A percentile compares a stretch with the other conserved stretches of the same genome.
Conservation (phyloP, 2,888 invertebrate genomes). For the Latrodectus elegans region DNA sequence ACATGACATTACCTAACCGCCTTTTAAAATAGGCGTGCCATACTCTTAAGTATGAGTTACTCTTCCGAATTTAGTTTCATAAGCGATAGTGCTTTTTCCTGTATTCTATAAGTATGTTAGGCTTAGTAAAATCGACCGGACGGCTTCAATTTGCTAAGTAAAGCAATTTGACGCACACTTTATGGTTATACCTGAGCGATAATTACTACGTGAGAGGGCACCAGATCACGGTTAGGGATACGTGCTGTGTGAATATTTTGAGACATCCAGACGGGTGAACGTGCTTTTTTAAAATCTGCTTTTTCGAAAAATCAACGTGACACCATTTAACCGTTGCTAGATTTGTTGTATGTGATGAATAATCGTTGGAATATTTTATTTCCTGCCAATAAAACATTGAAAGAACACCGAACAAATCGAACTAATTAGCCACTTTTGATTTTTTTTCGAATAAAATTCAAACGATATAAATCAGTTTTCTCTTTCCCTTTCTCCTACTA, state of each 20-base stretch:
- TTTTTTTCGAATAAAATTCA: no score
- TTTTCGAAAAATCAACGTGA: no score
- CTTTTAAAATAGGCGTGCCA: slow-evolving; percentile 37
- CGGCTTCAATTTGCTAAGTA: slow-evolving; percentile 67
- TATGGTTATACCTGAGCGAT: slow-evolving; percentile 31
- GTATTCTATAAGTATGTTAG: slow-evolving; percentile 22
- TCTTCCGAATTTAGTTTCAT: slow-evolving; percentile 38
- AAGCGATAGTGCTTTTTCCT: slow-evolving; percentile 62
- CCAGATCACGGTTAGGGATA: slow-evolving; percentile 37
- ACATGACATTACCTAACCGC: slow-evolving; percentile 29
- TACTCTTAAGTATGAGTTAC: slow-evolving; percentile 10
- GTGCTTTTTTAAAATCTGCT: no score
- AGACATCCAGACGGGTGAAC: no score
- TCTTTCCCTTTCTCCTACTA: no score
- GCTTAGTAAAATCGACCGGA: slow-evolving; percentile 25
- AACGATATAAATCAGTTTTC: no score
- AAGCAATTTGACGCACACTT: slow-evolving; percentile 61
- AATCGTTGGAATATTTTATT: no score
- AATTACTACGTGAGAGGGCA: slow-evolving; percentile 45
- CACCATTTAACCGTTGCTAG: no score
- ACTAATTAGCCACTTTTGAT: no score
- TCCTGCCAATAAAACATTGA: no score
- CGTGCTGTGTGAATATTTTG: slow-evolving; percentile 51
- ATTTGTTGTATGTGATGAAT: no score
- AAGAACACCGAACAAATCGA: no score